These are phyloP conservation scores for Himalopsyche tibetana DNA, from an alignment of 2,888 invertebrate genomes.

Conservation along the genomic window DNA sequence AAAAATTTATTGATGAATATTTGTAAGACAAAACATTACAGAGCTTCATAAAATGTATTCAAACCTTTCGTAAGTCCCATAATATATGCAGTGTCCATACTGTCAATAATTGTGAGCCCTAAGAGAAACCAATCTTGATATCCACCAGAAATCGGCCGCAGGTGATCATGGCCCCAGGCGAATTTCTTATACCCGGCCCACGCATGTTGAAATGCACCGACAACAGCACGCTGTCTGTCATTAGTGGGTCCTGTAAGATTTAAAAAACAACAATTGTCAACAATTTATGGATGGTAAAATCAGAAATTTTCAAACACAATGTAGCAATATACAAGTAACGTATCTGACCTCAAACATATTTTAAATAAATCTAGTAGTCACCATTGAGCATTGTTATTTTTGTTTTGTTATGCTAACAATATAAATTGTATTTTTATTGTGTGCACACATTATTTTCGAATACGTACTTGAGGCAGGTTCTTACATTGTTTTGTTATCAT, in stretches of 20 bases:
- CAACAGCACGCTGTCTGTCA: conserved; percentile 88
- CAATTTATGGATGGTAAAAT: no score
- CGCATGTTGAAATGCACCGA: conserved; percentile 93
- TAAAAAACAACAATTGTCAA: neutral
- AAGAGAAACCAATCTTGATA: conserved; percentile 96
- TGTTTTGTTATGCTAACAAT: no score
- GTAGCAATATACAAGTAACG: no score
- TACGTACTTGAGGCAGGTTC: no score
- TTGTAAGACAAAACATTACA: no score
- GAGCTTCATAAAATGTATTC: neutral
- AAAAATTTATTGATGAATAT: no score
- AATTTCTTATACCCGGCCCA: conserved; percentile 95
- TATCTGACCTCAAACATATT: no score
- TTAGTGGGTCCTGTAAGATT: conserved; percentile 84
- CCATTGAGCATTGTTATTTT: no score
- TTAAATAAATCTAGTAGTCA: no score
- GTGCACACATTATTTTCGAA: no score
- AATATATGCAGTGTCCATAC: conserved; percentile 95
- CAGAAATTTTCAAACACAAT: no score
- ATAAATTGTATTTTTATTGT: no score
- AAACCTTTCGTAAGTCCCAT: conserved; percentile 95
- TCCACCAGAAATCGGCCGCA: conserved; percentile 91
- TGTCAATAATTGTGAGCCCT: conserved; percentile 97
- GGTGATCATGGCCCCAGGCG: conserved; percentile 98
- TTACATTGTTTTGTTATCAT: neutral